Conservation (phyloP, 2,113 vertebrate species). For the Perccottus glenii region DNA sequence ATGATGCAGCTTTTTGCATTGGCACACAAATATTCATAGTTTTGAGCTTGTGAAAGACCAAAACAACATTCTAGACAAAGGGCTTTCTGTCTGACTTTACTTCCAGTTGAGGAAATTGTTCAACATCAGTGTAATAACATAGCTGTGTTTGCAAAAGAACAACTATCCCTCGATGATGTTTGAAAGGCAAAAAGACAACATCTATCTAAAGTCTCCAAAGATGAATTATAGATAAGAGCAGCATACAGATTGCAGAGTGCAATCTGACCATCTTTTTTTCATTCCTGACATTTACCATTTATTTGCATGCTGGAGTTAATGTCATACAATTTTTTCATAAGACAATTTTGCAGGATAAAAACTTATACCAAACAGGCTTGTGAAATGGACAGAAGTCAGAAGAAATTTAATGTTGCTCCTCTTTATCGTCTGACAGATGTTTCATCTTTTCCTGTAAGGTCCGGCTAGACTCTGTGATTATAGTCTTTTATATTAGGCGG, state of each 20-base stretch:
- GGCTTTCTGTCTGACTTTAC: background rate
- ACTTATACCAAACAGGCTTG: background rate
- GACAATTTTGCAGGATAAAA: background rate
- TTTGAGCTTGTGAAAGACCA: background rate
- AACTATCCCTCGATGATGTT: constrained; percentile 4
- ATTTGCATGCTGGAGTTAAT: too few species aligned
- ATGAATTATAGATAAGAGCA: constrained; percentile 22
- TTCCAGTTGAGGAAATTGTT: background rate
- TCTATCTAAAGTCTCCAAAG: constrained; percentile 6
- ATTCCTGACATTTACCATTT: background rate
- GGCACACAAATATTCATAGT: background rate
- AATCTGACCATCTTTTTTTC: background rate
- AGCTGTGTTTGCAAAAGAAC: background rate
- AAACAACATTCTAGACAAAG: background rate
- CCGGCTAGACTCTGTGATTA: constrained; percentile 4
- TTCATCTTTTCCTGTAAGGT: constrained; percentile 9
- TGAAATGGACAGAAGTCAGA: constrained; percentile 12
- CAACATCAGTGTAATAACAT: background rate
- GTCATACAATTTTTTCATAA: too few species aligned
- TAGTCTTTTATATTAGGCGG: background rate
- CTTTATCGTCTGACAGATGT: constrained; percentile 11
- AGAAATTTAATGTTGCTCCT: constrained; percentile 2
- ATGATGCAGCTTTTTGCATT: background rate
- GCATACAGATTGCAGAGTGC: constrained; percentile 1
- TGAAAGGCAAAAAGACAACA: constrained; percentile 10